Evolutionary conservation across 1,140 invertebrate species (phyloP), one percentile per base, ranked within the genome.

Genomic region (Leptinotarsa undecemlineata): DNA sequence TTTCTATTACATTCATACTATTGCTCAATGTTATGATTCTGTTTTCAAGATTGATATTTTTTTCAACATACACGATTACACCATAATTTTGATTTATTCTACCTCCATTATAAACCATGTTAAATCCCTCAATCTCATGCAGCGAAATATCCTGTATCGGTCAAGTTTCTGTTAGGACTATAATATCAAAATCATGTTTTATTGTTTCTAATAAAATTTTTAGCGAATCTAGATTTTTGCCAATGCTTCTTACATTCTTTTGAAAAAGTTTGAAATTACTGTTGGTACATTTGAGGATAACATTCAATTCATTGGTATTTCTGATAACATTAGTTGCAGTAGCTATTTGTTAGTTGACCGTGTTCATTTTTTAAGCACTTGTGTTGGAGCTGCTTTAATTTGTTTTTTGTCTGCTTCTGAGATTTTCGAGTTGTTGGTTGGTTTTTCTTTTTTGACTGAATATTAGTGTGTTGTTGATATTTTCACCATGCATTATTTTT

Each of bases 101-200:
- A 63, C 21, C 62, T 63, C 19, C 62, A 63, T 63, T 63, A 63
- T 63, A 63, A 63, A 63, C 62, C 62, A 63, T 63, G 62, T 63
- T 63, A 63, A 21, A 63, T 63, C 62, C 62, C 11, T 20, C 62
- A 63, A 17, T 63, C 0, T 19, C 19, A 63, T 63, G 62, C 62
- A 63, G 14, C 21, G 62, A 63, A 13, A 63, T 63, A 63, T 63
- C 62, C 62, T 63, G 62, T 51, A 51, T 51, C 48, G 13, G 48
- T 11, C 48, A 51, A 51, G 62, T 63, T 63, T 63, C 62, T 3
- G 62, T 63, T 63, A 17, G 62, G 6, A 63, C 19, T 17, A 63
- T 63, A 63, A 63, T 63, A 63, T 63, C 19, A 19, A 63, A 63
- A 17, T 63, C 62, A 3, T 63, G 62, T 23, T 63, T 63, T 63